Evolutionary conservation across 2,888 invertebrate genomes (phyloP), one percentile per base, ranked within the genome.

Genomic region (Diaphora mendica): DNA sequence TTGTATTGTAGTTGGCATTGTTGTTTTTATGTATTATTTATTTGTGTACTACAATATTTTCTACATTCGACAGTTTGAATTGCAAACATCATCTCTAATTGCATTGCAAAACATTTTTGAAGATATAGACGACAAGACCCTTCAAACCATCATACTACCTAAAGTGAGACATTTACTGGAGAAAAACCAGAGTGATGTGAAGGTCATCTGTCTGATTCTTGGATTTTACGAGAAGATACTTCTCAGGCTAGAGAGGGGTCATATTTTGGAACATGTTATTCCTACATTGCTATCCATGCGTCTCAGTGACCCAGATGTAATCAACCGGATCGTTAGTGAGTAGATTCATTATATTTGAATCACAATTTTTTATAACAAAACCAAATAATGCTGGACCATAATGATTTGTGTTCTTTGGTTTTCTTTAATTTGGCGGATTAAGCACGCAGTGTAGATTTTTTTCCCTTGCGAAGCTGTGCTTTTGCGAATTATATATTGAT

Each of bases 321-420:
- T 98, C 82, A 96, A 98, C 91, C 97, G 98, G 91, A 98, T 99
- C 91, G 98, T 99, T 94, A 98, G 99, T 99, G 97, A 98, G 99
- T 98, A 95, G 85, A 73, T 33, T 71, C 71, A 70, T 67, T 62
- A 35, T 20, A 69, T 81, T 8, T 59, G 59, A 68, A 44, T 39
- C 42, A 51, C 15, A 55, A n/a, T 0, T 68, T 26, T 48, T 26
- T 33, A 33, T 15, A 7, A 35, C 8, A 71, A 65, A 51, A 65
- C 26, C 48, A 71, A 35, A 65, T 55, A 51, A 51, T 26, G 51
- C 70, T 55, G n/a, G 15, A n/a, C 15, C 44, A 44, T 8, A 42
- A 62, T 51, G 20, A 51, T 39, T 69, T 62, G 30, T 64, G 9
- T 39, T 67, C n/a, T 71, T 64, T 55, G 8, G 39, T 30, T 55